Evolutionary conservation across 2,888 invertebrate genomes (phyloP), one percentile per base, ranked within the genome.

Genomic region (Nowickia ferox): DNA sequence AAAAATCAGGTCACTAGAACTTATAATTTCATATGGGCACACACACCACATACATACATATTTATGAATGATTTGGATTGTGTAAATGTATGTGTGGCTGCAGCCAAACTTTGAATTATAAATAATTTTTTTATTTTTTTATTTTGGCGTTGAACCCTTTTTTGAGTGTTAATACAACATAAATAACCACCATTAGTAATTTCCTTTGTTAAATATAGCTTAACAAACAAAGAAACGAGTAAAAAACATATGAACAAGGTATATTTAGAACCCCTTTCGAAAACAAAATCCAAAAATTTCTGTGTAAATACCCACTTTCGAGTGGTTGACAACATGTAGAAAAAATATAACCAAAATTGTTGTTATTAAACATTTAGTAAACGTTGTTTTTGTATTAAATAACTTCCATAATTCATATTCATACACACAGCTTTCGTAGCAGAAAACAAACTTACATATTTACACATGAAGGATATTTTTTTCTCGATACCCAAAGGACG

Each of bases 361-460:
- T 86, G 69, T 72, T 84, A 87, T 87, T 86, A 68, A 80, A 82
- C 78, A 81, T 87, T 78, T 84, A 80, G 80, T 87, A 71, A 87
- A 74, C 82, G 76, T 85, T 86, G 79, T 72, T 79, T 57, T 78
- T 83, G 59, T 72, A 55, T 69, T 75, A 86, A 88, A 88, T 89
- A 89, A 91, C 90, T 90, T 90, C 88, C 89, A 90, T 90, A 91
- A 90, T 90, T 90, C 91, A 91, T 90, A 90, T 91, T 89, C 89
- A 90, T 65, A 75, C 55, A 75, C 51, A 90, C 88, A 88, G 42
- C 22, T 81, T 66, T 74, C 40, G n/a, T 69, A 48, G 10, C 8
- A 44, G 30, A 46, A 76, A 48, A 44, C 57, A 71, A n/a, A 72
- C 44, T 5, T 30, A 57, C n/a, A 38, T 79, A 19, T 19, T 30